A percentile compares a stretch with the other conserved stretches of the same genome.
Evolutionary conservation across 2,113 vertebrate species (phyloP).

Genomic region (Prionailurus viverrinus): DNA sequence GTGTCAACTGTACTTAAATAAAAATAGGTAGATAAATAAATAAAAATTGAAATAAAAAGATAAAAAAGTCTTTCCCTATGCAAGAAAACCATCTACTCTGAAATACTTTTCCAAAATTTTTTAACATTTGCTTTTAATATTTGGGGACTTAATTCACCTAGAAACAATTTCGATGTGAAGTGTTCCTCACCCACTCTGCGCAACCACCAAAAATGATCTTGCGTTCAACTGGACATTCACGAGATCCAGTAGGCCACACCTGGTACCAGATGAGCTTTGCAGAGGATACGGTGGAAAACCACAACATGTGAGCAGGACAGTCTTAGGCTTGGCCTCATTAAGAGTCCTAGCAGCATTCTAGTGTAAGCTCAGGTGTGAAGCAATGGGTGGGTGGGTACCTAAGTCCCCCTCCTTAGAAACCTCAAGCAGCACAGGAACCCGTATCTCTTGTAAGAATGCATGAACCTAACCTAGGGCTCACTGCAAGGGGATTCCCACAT

Average conservation of each 20-base stretch:
- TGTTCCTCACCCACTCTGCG: background rate
- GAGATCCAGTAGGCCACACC: background rate
- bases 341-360: background rate
- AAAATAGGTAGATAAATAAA: background rate
- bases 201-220: background rate
- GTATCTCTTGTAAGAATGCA: background rate
- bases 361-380: background rate
- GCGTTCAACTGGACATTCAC: background rate
- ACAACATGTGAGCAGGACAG: background rate
- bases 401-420: background rate
- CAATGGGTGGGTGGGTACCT: background rate
- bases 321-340: background rate
- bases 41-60: background rate
- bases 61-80: background rate
- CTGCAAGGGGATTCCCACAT: background rate
- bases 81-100: background rate
- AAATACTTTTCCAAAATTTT: background rate
- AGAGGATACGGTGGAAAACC: background rate
- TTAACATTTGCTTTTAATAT: conserved; percentile 31
- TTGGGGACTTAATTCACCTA: background rate
- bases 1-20: background rate
- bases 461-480: background rate
- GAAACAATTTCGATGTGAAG: background rate
- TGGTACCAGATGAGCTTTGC: background rate
- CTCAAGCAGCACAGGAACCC: background rate